Evolutionary conservation across 2,113 vertebrate genomes (phyloP).

Genomic region (Syngnathus typhle): DNA sequence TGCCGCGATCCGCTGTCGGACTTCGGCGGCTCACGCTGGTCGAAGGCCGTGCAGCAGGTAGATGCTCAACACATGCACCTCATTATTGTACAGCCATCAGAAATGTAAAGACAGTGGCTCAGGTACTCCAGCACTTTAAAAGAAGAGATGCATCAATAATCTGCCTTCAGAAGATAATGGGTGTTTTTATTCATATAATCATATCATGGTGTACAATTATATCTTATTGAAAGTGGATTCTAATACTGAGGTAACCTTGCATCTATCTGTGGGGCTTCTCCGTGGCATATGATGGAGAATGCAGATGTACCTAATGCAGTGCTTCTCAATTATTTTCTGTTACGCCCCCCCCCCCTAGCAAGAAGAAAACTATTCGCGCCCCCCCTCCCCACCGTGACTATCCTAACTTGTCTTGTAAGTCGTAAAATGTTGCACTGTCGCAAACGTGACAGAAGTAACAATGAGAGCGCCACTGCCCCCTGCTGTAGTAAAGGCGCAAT

Average conservation of each 20-base stretch:
- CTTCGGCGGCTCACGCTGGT: slow-evolving; percentile 39
- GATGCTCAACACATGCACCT: slow-evolving; percentile 11
- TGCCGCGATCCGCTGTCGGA: slow-evolving; percentile 44
- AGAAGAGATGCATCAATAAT: background rate
- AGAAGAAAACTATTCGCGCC: no score
- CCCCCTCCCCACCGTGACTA: no score
- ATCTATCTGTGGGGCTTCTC: background rate
- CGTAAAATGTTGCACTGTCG: no score
- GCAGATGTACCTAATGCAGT: background rate
- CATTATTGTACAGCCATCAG: background rate
- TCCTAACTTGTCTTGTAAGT: no score
- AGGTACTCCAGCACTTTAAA: background rate
- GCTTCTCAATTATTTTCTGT: no score
- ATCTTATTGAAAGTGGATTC: background rate
- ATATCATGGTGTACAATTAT: background rate
- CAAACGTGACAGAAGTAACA: no score
- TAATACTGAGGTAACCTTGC: background rate
- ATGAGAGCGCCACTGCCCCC: no score
- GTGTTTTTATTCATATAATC: background rate
- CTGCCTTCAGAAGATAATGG: background rate
- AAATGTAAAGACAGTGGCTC: background rate
- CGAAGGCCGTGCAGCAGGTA: slow-evolving; percentile 15
- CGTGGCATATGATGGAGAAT: background rate
- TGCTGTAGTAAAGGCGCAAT: no score
- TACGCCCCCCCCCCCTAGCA: no score